A percentile compares a stretch with the other conserved stretches of the same genome.
These are phyloP conservation scores for Amphipyra berbera DNA, from an alignment of 2,888 invertebrate species.

Conservation along the genomic window DNA sequence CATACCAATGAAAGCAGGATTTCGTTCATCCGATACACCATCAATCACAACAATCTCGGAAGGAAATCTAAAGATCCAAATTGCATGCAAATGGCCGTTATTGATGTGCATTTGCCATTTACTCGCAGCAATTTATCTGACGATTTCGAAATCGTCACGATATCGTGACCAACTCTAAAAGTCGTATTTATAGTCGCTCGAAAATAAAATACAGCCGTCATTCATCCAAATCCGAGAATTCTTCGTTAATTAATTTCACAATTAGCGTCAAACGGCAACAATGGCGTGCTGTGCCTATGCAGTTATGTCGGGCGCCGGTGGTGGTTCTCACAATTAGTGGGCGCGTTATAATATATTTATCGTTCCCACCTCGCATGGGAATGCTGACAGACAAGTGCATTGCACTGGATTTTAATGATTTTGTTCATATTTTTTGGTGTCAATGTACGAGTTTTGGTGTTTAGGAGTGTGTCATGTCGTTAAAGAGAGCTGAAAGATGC, in stretches of 20 bases:
- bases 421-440: conserved; percentile 25
- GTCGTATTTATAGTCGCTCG: not conserved
- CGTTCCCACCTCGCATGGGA: conserved; percentile 60
- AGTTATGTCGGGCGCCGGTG: conserved; percentile 52
- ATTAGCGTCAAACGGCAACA: conserved; percentile 41
- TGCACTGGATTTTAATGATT: conserved; percentile 52
- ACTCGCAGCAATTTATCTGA: conserved; percentile 18
- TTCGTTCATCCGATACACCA: conserved; percentile 5
- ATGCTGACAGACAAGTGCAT: conserved; percentile 55
- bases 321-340: conserved; percentile 65
- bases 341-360: conserved; percentile 62
- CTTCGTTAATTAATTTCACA: conserved; percentile 50
- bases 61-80: conserved; percentile 18
- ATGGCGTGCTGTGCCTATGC: conserved; percentile 53
- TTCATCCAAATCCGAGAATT: conserved; percentile 44
- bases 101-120: conserved; percentile 8
- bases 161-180: conserved; percentile 23
- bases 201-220: conserved; percentile 30
- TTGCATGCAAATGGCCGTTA: conserved; percentile 29
- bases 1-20: conserved; percentile 3
- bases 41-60: conserved; percentile 9
- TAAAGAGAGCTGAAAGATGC: too few relatives aligned
- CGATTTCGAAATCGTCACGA: conserved; percentile 22
- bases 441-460: conserved; percentile 20
- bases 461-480: not conserved